Conservation (phyloP, 2,113 vertebrate species). For the Atherinomorus stipes region DNA sequence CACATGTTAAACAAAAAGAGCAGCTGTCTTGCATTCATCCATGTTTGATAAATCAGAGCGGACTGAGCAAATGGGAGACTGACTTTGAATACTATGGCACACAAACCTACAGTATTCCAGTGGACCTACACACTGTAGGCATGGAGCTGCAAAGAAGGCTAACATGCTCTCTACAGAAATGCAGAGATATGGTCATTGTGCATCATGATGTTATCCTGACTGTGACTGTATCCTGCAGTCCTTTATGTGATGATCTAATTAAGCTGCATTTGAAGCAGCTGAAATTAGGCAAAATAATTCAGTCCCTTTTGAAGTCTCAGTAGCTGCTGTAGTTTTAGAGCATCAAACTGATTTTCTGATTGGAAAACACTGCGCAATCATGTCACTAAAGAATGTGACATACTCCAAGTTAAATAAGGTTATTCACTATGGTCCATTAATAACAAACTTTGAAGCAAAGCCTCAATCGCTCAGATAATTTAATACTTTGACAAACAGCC, state of each 20-base stretch:
- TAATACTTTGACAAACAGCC: too few species aligned
- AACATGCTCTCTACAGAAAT: not conserved
- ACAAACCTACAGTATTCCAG: not conserved
- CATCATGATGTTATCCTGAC: not conserved
- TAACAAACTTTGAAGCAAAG: too few species aligned
- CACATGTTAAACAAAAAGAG: not conserved
- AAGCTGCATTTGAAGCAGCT: not conserved
- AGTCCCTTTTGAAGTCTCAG: not conserved
- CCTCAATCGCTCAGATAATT: too few species aligned
- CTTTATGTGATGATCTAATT: constrained; percentile 4
- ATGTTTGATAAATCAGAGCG: too few species aligned
- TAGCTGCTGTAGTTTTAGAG: not conserved
- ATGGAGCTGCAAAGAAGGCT: not conserved
- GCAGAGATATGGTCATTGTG: not conserved
- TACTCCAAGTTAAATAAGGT: not conserved
- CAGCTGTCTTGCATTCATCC: not conserved
- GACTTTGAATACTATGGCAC: not conserved
- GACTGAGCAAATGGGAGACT: too few species aligned
- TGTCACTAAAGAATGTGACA: not conserved
- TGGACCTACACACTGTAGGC: not conserved
- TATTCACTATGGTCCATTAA: too few species aligned
- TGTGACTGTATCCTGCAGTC: not conserved
- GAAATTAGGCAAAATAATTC: not conserved
- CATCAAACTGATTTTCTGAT: not conserved
- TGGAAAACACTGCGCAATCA: constrained; percentile 11